These are phyloP conservation scores for Leptocoma aspasia DNA, from an alignment of 2,113 vertebrate genomes.

Conservation along the genomic window DNA sequence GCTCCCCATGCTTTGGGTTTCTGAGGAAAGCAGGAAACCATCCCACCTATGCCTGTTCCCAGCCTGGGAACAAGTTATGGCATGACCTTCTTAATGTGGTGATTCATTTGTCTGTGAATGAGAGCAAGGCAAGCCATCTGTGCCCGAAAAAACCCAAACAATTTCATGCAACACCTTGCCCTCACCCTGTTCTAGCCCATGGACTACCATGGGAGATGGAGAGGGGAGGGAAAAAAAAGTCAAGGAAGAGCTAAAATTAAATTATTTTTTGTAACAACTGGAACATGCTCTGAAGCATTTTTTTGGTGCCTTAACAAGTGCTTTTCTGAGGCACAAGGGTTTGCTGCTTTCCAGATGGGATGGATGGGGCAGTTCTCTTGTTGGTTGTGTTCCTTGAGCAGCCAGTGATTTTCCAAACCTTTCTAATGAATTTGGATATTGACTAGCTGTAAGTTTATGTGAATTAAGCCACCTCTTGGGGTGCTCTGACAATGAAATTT, in stretches of 20 bases:
- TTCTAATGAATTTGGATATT: neutral
- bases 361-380: neutral
- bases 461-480: neutral
- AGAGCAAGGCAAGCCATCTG: neutral
- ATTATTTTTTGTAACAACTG: neutral
- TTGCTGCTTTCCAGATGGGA: neutral
- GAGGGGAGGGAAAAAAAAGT: rapidly evolving
- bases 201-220: neutral
- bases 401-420: neutral
- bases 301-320: rapidly evolving
- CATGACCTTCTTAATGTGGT: neutral
- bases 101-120: neutral
- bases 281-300: rapidly evolving
- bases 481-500: neutral
- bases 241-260: neutral
- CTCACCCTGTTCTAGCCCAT: neutral
- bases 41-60: neutral
- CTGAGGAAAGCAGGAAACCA: neutral
- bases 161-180: neutral
- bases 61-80: neutral
- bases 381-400: neutral
- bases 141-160: rapidly evolving
- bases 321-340: neutral
- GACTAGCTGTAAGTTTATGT: neutral
- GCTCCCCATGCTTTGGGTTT: neutral